These are phyloP conservation scores for Masticophis lateralis DNA, from an alignment of 2,797 vertebrate genomes.

Conservation along the genomic window DNA sequence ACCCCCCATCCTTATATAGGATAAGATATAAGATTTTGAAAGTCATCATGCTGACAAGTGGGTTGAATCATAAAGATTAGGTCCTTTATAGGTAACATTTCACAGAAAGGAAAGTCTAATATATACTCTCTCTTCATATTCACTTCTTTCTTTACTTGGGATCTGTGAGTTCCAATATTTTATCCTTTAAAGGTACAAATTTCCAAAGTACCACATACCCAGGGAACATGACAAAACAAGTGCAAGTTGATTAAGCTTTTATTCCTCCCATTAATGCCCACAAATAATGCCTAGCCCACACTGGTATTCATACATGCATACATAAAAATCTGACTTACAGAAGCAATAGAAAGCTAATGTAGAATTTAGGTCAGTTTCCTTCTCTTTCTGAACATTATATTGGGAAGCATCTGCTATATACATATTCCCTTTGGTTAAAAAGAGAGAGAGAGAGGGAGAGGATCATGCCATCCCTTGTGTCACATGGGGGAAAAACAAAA, in stretches of 20 bases:
- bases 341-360: background rate
- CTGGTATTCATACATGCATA: no score
- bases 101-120: background rate
- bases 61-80: background rate
- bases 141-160: background rate
- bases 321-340: background rate
- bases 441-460: background rate
- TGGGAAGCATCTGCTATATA: background rate
- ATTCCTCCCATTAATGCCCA: background rate
- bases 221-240: background rate
- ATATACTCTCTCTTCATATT: background rate
- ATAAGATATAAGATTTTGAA: fast-evolving
- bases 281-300: background rate
- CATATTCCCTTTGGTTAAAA: background rate
- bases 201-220: background rate
- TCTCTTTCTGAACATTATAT: background rate
- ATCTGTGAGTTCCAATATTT: background rate
- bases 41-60: background rate
- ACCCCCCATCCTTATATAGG: background rate
- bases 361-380: background rate
- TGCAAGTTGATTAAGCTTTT: background rate
- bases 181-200: background rate
- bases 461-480: background rate
- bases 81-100: background rate
- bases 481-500: background rate